These are phyloP conservation scores for Archocentrus centrarchus DNA, from an alignment of 2,113 vertebrate genomes.

Conservation along the genomic window DNA sequence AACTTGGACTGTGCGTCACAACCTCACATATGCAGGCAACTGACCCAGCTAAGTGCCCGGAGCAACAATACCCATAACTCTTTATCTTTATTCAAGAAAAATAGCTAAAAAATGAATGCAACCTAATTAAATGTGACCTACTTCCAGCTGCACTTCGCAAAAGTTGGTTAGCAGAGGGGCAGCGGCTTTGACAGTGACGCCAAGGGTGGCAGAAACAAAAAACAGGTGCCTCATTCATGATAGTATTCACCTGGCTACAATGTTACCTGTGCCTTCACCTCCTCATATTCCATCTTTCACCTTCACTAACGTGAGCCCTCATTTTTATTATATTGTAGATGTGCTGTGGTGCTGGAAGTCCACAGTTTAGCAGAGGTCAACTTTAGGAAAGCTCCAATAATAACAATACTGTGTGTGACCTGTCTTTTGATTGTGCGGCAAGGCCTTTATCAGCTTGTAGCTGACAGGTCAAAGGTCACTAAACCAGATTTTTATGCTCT, in stretches of 20 bases:
- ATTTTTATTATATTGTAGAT: not conserved
- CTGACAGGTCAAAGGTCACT: constrained; percentile 59
- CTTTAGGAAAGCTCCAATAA: not conserved
- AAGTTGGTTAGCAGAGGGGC: constrained; percentile 5
- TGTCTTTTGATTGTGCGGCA: not conserved
- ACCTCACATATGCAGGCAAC: constrained; percentile 43
- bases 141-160: constrained; percentile 57
- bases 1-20: constrained; percentile 65
- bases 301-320: not conserved
- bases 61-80: constrained; percentile 53
- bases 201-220: constrained; percentile 18
- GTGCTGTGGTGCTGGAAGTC: not conserved
- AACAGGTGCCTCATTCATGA: constrained; percentile 48
- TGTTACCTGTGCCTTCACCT: not conserved
- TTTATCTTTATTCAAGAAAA: constrained; percentile 50
- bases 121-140: constrained; percentile 82
- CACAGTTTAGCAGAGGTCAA: not conserved
- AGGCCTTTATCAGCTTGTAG: constrained; percentile 8
- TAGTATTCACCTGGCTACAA: not conserved
- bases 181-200: constrained; percentile 22
- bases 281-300: not conserved
- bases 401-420: not conserved
- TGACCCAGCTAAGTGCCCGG: constrained; percentile 53
- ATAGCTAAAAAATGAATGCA: constrained; percentile 58
- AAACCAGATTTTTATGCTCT: constrained; percentile 34